Base-by-base conservation (phyloP, 2,888 invertebrate species). In the Lasioglossum oenotherae region DNA sequence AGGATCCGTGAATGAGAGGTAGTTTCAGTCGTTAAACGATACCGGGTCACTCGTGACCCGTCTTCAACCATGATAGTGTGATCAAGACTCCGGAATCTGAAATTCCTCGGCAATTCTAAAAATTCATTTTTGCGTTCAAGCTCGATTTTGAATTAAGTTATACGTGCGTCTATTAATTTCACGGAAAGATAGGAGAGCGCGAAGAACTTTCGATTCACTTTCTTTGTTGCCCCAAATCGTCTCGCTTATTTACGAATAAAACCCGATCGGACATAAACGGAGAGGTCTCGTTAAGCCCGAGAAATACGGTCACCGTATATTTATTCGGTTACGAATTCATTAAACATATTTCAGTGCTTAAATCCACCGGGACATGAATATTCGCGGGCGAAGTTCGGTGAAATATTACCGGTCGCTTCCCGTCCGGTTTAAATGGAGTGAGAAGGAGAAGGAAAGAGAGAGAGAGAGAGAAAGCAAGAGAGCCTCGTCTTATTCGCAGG, bases 341-440 rank as follows among this genome's bases (percentile, higher is more conserved):
- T 53, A 46, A 31, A 64, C 19, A 16, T 60, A 35, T 35, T 35
- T 74, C 64, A n/a, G 64, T 49, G 31, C 16, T 23, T 31, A 19
- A 23, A 46, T 35, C 46, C 19, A n/a, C 69, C 27, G 27, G n/a
- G 77, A 49, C 49, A 78, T 71, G 77, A 78, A 78, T 78, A 78
- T 78, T 78, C 77, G 38, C 19, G 41, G 57, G 3, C 35, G 49
- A 71, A 49, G 38, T 78, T 72, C 49, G 53, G n/a, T 38, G 77
- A 69, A 53, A 71, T 71, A 78, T 78, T 53, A 78, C 69, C 53
- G 75, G 35, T 60, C 35, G 64, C 46, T 35, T 57, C 77, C 23
- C 19, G 73, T 76, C 53, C 27, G 60, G 72, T 67, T 35, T 27
- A 76, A 77, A 57, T 16, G 35, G 67, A 60, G 27, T n/a, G 27